phyloP scores from a whole-genome alignment of 2,113 vertebrate species.

The Cyanoramphus novaezelandiae region DNA sequence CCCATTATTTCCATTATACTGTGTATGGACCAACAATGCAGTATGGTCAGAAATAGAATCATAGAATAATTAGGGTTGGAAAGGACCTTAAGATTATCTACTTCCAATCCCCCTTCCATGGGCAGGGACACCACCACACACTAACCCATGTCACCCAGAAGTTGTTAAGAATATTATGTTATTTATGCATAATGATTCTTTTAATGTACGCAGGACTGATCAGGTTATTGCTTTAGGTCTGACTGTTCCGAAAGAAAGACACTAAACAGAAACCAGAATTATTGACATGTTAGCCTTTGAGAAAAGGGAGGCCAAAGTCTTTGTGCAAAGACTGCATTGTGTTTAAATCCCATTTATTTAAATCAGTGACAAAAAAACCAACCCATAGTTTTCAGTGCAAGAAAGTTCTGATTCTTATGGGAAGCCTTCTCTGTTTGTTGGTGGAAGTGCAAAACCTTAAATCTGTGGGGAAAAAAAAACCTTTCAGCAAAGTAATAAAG shows the following conservation, averaged over 20 bases:
- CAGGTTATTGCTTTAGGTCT: neutral
- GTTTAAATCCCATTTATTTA: neutral
- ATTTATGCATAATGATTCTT: neutral
- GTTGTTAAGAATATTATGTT: neutral
- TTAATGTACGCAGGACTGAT: neutral
- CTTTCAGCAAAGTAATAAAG: neutral
- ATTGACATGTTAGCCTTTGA: neutral
- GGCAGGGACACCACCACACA: neutral
- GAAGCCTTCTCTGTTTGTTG: neutral
- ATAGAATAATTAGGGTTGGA: neutral
- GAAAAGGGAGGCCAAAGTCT: neutral
- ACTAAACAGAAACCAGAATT: neutral
- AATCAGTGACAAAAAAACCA: neutral
- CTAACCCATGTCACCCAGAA: neutral
- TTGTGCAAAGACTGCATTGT: neutral
- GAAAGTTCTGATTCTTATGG: neutral
- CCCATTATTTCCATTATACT: accelerated
- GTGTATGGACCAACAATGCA: neutral
- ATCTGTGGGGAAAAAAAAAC: neutral
- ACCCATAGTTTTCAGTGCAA: neutral
- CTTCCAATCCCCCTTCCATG: neutral
- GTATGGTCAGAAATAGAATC: neutral
- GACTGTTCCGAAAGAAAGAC: neutral
- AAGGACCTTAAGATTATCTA: neutral
- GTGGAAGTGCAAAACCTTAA: neutral